phyloP scores from a whole-genome alignment of 2,888 invertebrate species.

The Myopa tessellatipennis region DNA sequence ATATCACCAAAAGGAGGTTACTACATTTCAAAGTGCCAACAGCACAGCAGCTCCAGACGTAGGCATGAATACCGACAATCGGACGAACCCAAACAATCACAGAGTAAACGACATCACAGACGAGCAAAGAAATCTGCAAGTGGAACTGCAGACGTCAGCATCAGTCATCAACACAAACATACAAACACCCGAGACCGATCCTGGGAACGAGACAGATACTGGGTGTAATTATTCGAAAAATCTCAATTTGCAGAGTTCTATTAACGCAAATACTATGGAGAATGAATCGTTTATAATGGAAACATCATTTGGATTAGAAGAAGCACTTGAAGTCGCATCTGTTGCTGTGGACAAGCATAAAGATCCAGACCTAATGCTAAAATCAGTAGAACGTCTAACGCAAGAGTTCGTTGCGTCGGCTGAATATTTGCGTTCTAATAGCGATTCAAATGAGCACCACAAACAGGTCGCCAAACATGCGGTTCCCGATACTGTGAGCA shows the following conservation, averaged over 20 bases:
- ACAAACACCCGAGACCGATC: conserved; percentile 69
- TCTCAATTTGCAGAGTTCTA: not conserved
- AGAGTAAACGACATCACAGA: conserved; percentile 56
- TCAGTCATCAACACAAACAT: conserved; percentile 51
- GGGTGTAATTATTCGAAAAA: conserved; percentile 54
- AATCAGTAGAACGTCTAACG: conserved; percentile 75
- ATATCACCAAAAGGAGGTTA: conserved; percentile 66
- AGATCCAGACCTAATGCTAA: conserved; percentile 77
- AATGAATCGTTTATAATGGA: conserved; percentile 63
- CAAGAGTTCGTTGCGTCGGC: conserved; percentile 76
- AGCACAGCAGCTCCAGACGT: conserved; percentile 70
- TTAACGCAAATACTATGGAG: not conserved
- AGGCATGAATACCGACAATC: conserved; percentile 63
- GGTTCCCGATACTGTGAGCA: conserved; percentile 43
- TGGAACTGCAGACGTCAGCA: conserved; percentile 38
- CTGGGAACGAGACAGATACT: conserved; percentile 63
- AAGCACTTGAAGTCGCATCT: conserved; percentile 28
- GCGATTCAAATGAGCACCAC: conserved; percentile 28
- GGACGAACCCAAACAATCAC: conserved; percentile 53
- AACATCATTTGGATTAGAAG: conserved; percentile 55
- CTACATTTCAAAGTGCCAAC: conserved; percentile 67
- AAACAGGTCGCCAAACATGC: conserved; percentile 36
- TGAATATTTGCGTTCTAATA: conserved; percentile 70
- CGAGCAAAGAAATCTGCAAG: conserved; percentile 45
- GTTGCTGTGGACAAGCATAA: conserved; percentile 67